Conservation (phyloP, 2,888 invertebrate species). For the Alviniconcha strummeri region DNA sequence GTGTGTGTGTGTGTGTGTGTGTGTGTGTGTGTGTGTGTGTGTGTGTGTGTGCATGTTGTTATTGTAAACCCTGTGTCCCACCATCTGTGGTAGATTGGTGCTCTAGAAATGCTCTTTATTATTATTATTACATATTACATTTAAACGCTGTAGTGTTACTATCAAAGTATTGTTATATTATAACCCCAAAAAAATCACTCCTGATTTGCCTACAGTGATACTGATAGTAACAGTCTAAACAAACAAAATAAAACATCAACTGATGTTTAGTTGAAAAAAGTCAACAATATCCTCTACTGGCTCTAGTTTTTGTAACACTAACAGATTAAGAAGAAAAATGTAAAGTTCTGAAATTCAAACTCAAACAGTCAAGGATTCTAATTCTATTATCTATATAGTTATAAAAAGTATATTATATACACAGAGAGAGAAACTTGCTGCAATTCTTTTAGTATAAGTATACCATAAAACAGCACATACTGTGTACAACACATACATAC, state of each 20-base stretch:
- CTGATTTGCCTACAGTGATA: neutral
- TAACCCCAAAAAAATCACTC: neutral
- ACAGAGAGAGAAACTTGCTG: neutral
- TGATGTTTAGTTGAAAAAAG: no score
- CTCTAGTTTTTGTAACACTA: no score
- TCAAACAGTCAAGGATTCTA: neutral
- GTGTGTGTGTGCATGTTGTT: neutral
- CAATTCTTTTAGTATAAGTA: neutral
- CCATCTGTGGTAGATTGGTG: no score
- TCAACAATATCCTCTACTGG: no score
- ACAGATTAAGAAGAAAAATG: no score
- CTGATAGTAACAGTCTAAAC: neutral
- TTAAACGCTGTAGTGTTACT: neutral
- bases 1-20: neutral
- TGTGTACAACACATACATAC: neutral
- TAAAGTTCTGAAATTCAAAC: neutral
- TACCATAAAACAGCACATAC: neutral
- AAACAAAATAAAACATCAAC: no score
- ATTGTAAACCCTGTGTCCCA: neutral
- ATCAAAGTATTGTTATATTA: neutral
- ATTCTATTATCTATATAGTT: neutral
- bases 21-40: neutral
- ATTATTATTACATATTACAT: neutral
- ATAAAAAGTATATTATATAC: no score
- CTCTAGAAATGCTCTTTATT: no score